Evolutionary conservation across 2,888 invertebrate species (phyloP), one percentile per base, ranked within the genome.

Genomic region (Druceiella hillmani): DNA sequence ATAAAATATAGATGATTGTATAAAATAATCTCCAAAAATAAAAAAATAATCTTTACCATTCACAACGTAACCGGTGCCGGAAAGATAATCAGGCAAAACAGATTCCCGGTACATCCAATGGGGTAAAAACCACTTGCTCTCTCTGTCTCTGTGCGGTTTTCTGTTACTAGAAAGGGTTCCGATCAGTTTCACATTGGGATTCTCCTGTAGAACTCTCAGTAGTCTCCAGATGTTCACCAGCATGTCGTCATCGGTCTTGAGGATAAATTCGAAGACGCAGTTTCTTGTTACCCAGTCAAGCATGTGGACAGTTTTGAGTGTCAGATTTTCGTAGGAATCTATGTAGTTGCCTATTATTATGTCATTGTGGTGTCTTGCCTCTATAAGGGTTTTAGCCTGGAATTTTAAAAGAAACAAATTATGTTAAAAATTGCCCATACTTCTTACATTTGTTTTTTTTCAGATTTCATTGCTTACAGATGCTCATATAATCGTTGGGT

Each of bases 101-200:
- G 72, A 63, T 1, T 63, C 60, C 4, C 62, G 58, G 51, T 69
- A 77, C 49, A 79, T 68, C 53, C 72, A 69, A 11, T 64, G 61
- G 0, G 82, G 78, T 1, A 82, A 68, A 56, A 71, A 81, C 69
- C 83, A 84, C 55, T 83, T 84, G 50, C 72, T 78, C 47, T 74
- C 71, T 41, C 66, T 71, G 47, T 79, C 75, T 2, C 82, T 64
- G 29, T 80, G 76, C 0, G 81, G 75, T 17, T 61, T 61, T 56
- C 74, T 74, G 41, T 71, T 65, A 34, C n/a, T n/a, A n/a, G n/a
- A n/a, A n/a, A n/a, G n/a, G n/a, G n/a, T n/a, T n/a, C 72, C 74
- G 1, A 79, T 66, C 13, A 83, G 52, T 30, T 75, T 62, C 3
- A 54, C 55, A 33, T 55, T 47, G 0, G 38, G 30, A 33, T 62